Evolutionary conservation across 2,888 invertebrate genomes (phyloP).

Genomic region (Himalopsyche anomala): DNA sequence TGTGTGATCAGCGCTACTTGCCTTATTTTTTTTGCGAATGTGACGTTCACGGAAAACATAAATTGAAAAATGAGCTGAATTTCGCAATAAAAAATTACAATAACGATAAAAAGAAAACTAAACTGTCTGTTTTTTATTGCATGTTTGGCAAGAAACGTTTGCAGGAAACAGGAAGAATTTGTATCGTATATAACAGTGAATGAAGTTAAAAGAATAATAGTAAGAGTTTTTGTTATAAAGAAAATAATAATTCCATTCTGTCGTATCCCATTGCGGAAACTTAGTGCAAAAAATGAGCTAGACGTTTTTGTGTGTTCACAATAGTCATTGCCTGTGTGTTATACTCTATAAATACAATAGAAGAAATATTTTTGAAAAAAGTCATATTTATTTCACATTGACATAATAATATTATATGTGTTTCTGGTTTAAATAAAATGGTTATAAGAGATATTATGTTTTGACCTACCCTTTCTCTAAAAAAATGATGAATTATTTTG

Average conservation of each 20-base stretch:
- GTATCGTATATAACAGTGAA: slow-evolving; percentile 26
- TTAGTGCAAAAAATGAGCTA: slow-evolving; percentile 1
- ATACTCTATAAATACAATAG: not conserved
- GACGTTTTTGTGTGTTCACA: not conserved
- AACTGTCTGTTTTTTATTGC: slow-evolving; percentile 25
- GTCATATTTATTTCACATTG: too few species aligned
- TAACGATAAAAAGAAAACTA: slow-evolving; percentile 18
- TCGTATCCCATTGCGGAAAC: slow-evolving; percentile 18
- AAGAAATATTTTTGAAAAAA: too few species aligned
- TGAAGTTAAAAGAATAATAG: slow-evolving; percentile 26
- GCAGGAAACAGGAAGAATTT: slow-evolving; percentile 30
- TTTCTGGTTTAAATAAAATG: too few species aligned
- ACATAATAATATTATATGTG: too few species aligned
- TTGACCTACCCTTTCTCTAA: too few species aligned
- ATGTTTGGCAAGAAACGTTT: slow-evolving; percentile 31
- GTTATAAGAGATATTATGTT: too few species aligned
- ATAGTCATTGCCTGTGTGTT: not conserved
- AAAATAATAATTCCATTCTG: slow-evolving; percentile 14
- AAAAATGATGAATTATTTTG: too few species aligned
- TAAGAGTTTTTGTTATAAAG: slow-evolving; percentile 26
- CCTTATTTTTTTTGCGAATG: not conserved
- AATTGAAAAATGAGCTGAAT: slow-evolving; percentile 26
- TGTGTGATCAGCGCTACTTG: slow-evolving; percentile 5
- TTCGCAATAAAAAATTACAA: slow-evolving; percentile 21
- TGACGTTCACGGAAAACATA: slow-evolving; percentile 23